Evolutionary conservation across 2,888 invertebrate species (phyloP), one percentile per base, ranked within the genome.

Genomic region (Apomyelois bistriatella): DNA sequence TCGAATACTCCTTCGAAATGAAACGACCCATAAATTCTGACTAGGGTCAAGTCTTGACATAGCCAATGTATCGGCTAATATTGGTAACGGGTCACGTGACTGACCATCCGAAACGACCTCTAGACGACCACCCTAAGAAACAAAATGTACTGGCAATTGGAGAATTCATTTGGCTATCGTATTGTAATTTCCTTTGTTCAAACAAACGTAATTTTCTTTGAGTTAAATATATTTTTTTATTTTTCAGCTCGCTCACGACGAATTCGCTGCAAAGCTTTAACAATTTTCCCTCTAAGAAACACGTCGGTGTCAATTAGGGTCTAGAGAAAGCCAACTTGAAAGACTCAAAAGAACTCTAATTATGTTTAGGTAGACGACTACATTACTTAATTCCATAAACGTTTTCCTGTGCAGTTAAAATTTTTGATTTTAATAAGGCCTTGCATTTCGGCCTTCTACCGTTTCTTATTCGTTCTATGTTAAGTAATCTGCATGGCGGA

Each of bases 301-400:
- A 61, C 61, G 65, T 66, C 65, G 54, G 60, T 61, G 59, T 59
- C 66, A 66, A 70, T 70, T 67, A 66, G 52, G 61, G 56, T 60
- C 53, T 52, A 49, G 42, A 41, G 51, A 54, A 42, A 54, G 30
- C 47, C 57, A 52, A 48, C 48, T 38, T 37, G 51, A 51, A 48
- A 53, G 55, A 59, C 56, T 64, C 50, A 54, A 51, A 56, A 60
- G 32, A 46, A 55, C 53, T 54, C 57, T 66, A 59, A 68, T 72
- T 65, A 35, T 58, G 55, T 67, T 66, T 59, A 4, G 1, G 46
- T 32, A 15, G 30, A 46, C 35, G 32, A 8, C 46, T 32, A 6
- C 15, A 46, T 35, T 12, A 43, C 12, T 30, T 8, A 46, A 4
- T 30, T 12, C 30, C 32, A 22, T 22, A 28, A 42, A 22, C 4